Evolutionary conservation across 2,888 invertebrate genomes (phyloP), one percentile per base, ranked within the genome.

Genomic region (Lypha dubia): DNA sequence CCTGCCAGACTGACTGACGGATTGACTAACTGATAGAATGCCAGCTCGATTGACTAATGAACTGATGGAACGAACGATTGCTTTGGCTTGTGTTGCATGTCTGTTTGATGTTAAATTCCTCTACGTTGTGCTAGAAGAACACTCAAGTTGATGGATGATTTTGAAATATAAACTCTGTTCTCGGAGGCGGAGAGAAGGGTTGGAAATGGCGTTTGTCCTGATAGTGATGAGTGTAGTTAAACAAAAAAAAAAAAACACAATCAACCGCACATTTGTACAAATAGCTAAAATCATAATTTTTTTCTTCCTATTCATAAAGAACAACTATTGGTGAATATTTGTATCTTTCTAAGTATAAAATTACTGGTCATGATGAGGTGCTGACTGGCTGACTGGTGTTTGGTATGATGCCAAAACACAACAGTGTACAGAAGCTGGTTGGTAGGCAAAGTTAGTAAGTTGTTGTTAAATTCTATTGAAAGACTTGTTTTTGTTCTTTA

Each of bases 201-300:
- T 8, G n/a, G 35, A 17, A 9, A 35, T 46, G 32, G 28, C 8
- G 11, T 7, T 35, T 24, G 4, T 44, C 15, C 15, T 38, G 46
- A 56, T 58, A 60, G 13, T 24, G 38, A 53, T 28, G 60, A 44
- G 53, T 53, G 53, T 20, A 51, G 46, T 46, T 38, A 17, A 20
- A 35, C 44, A 60, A 62, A 44, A 53, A 17, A 20, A 35, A 53
- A 60, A 62, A 44, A 53, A 22, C 51, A 68, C 32, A 53, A 41
- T 41, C 74, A 68, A 80, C 74, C 62, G 22, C 74, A 75, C 44
- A 20, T n/a, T 63, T 63, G 68, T 28, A 63, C 17, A 81, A 81
- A 81, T 63, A 81, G 53, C 62, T 56, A 24, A 70, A 75, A 62
- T 56, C 24, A 53, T n/a, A n/a, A n/a, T n/a, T n/a, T n/a, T n/a